These are phyloP conservation scores for Epinotia nisella DNA, from an alignment of 2,888 invertebrate species.

Conservation along the genomic window DNA sequence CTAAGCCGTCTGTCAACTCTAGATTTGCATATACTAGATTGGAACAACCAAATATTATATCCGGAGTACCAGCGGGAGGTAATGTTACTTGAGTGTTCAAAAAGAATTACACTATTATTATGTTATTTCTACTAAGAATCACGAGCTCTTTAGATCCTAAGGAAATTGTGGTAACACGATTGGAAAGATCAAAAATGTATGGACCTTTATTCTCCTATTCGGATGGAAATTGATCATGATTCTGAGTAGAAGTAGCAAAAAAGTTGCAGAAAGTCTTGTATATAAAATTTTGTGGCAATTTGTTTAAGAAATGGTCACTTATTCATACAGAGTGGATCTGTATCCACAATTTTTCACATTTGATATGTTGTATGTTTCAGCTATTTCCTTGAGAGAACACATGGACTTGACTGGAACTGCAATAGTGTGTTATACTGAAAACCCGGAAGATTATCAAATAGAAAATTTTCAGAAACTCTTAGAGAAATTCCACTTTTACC, in stretches of 20 bases:
- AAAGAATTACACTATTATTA: no score
- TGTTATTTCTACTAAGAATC: no score
- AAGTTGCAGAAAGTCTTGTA: no score
- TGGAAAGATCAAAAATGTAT: no score
- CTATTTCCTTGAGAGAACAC: slow-evolving; percentile 68
- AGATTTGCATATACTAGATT: slow-evolving; percentile 62
- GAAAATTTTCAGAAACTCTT: slow-evolving; percentile 65
- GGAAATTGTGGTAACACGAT: no score
- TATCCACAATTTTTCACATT: background rate
- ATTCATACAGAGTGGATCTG: background rate
- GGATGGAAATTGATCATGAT: no score
- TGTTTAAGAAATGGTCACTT: no score
- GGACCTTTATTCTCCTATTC: no score
- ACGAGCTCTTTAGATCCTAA: no score
- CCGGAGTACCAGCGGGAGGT: slow-evolving; percentile 80
- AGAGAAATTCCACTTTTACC: slow-evolving; percentile 62
- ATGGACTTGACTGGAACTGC: slow-evolving; percentile 62
- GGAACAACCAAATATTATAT: slow-evolving; percentile 80
- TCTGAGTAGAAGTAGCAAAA: no score
- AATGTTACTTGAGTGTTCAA: no score
- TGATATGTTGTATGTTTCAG: slow-evolving; percentile 60
- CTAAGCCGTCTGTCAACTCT: slow-evolving; percentile 48
- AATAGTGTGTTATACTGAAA: slow-evolving; percentile 70
- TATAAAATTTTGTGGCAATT: no score
- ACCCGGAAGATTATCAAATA: slow-evolving; percentile 67